Percentiles rank a stretch among this genome's conserved stretches.
Evolutionary conservation across 2,113 vertebrate genomes (phyloP).

Genomic region (cattle (Bos taurus)): ARS-UCD2.0 NC_037335.1:104718001-104718500

Average conservation of each 20-base stretch:
- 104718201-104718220: too few species aligned
- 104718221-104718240: too few species aligned
- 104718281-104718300: background rate
- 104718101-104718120: background rate
- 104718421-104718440: background rate
- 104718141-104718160: background rate
- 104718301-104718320: background rate
- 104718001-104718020: slow-evolving; percentile 63
- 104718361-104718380: background rate
- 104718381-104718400: background rate
- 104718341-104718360: background rate
- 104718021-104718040: slow-evolving; percentile 38
- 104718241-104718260: too few species aligned
- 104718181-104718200: background rate
- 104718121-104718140: background rate
- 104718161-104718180: background rate
- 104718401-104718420: background rate
- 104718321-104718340: background rate
- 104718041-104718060: background rate
- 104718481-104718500: background rate
- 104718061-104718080: background rate
- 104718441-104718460: background rate
- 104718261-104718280: too few species aligned
- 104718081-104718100: background rate
- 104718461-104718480: background rate